These are phyloP conservation scores for Neodiprion fabricii DNA, from an alignment of 1,140 invertebrate species.

Conservation along the genomic window DNA sequence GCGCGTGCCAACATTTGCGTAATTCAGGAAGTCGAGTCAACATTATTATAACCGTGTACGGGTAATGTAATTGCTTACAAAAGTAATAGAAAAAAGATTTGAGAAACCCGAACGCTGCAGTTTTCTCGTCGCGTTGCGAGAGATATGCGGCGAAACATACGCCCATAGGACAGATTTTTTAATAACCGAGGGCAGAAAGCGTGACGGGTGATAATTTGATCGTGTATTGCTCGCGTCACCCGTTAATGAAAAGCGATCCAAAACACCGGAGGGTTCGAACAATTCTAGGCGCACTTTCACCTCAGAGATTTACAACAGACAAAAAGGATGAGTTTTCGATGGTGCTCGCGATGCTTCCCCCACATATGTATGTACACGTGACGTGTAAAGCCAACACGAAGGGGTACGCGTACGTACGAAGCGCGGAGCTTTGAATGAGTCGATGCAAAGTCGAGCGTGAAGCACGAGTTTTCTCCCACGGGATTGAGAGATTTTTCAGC, in stretches of 20 bases:
- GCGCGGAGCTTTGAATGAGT: neutral
- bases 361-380: neutral
- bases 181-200: neutral
- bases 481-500: neutral
- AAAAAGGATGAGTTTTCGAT: neutral
- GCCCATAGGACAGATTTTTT: conserved; percentile 2
- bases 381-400: neutral
- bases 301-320: neutral
- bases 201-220: neutral
- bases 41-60: no score
- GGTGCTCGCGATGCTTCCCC: neutral
- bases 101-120: neutral
- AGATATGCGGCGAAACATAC: neutral
- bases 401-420: neutral
- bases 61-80: neutral
- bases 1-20: no score
- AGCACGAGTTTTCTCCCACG: neutral
- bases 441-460: neutral
- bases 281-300: neutral
- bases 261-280: neutral
- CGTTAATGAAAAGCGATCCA: neutral
- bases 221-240: neutral
- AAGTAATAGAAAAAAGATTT: neutral
- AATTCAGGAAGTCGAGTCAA: no score
- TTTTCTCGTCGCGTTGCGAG: no score